Evolutionary conservation across 92 coral and sea anemone genomes (phyloP), one percentile per base, ranked within the genome.

Genomic region (Metridium senile): DNA sequence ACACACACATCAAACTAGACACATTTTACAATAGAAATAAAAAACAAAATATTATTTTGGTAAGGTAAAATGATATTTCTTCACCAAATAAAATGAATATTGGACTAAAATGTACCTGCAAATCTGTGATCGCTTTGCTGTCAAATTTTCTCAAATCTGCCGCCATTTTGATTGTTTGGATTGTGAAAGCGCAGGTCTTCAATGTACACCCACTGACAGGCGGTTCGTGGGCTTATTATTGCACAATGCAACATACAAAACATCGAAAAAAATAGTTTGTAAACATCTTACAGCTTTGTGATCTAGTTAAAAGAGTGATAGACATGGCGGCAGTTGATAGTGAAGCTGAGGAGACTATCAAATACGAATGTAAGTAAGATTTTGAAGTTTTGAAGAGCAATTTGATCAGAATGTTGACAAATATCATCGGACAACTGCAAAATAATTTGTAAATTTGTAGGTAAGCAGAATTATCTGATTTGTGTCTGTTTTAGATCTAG

Each of bases 281-380:
- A 29, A 10, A 31, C 3, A n/a, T n/a, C 39, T 1, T 63, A 27
- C 45, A 3, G 65, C 26, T 29, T 63, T 30, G 3, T 63, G 11
- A n/a, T 63, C 22, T 11, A 16, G 1, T 28, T 28, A 23, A 11
- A 16, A 31, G 39, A 39, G 27, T 72, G 13, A 32, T 0, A 26
- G 30, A 20, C 28, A 86, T 90, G 91, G 91, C 90, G n/a, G 71
- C 85, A 57, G 81, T 35, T 54, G 34, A 74, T 33, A 26, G 25
- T 0, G 26, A 54, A 59, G 77, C 23, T 53, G 72, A 70, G 11
- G 78, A 71, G 32, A 25, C 80, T 13, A 66, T 35, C 43, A 93
- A 93, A 35, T 93, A 93, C 81, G 98, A 93, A 80, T 93, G 98
- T 93, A 86, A 86, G 97, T 58, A 6, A 61, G 10, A 46, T n/a